Evolutionary conservation across 2,888 invertebrate species (phyloP), one percentile per base, ranked within the genome.

Genomic region (Agrotis exclamationis): DNA sequence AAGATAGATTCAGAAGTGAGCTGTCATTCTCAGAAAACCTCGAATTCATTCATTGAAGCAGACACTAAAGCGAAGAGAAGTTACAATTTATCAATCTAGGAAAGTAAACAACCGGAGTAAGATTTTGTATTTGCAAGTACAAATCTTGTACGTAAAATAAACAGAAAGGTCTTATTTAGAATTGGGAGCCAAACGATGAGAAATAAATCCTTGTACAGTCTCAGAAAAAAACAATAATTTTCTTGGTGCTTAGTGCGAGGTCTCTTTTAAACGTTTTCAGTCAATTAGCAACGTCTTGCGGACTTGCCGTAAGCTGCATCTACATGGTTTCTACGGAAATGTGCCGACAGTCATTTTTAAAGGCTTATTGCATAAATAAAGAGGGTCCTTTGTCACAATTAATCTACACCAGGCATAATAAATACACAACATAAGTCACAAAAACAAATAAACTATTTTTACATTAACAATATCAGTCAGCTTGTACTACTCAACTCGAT

Each of bases 81-180:
- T 78, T 81, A 85, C 80, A 83, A 85, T 85, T 83, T 69, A 81
- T 82, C 74, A 84, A 81, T 74, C 51, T 70, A 63, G 47, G 44
- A 69, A 65, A 53, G 69, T 65, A 76, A 72, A 71, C 71, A 77
- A 69, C 65, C 74, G 72, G 14, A 78, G 78, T 75, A 69, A 80
- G 82, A 82, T 83, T 39, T 85, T 72, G 67, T 72, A 69, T 77
- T 78, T 68, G 16, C 44, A 58, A 72, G 76, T 70, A 59, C 59
- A 75, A 74, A 58, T 59, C 63, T 65, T 50, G 69, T 47, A 24
- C 66, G 24, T 56, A 51, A 56, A 72, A 63, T 47, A 63, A 59
- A 70, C 51, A 69, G 14, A n/a, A 24, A 63, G 3, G 14, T 20
- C 7, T 53, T 44, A 45, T 67, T 74, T 66, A 5, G 33, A 60